phyloP scores from a whole-genome alignment of 2,888 invertebrate species.

The Brenthis ino region DNA sequence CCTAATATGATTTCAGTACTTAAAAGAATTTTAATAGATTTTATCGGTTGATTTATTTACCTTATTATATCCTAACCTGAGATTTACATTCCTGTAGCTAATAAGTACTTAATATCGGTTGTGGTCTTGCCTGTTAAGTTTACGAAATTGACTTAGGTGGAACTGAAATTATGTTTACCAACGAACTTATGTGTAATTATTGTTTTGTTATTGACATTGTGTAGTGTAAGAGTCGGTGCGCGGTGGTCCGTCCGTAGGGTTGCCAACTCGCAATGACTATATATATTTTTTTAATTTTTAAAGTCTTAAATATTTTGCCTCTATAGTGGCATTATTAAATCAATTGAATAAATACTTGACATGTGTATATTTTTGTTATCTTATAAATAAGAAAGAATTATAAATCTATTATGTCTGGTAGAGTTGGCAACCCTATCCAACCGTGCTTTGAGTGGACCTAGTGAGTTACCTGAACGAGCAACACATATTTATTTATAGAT shows the following conservation, averaged over 20 bases:
- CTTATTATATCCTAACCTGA: constrained; percentile 28
- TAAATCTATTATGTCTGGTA: neutral
- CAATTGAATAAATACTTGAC: neutral
- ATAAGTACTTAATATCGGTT: constrained; percentile 83
- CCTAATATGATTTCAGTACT: constrained; percentile 21
- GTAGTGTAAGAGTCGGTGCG: constrained; percentile 57
- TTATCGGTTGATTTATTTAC: constrained; percentile 21
- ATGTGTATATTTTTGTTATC: constrained; percentile 6
- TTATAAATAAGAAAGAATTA: neutral
- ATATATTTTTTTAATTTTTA: neutral
- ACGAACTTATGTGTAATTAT: constrained; percentile 67
- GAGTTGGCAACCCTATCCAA: constrained; percentile 45
- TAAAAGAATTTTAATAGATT: constrained; percentile 18
- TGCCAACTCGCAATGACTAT: neutral
- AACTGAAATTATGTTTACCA: constrained; percentile 81
- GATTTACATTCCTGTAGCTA: constrained; percentile 75
- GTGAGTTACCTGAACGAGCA: constrained; percentile 79
- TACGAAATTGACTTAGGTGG: constrained; percentile 76
- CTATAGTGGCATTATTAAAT: neutral
- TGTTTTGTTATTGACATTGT: constrained; percentile 71
- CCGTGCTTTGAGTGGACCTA: constrained; percentile 60
- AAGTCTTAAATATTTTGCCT: neutral
- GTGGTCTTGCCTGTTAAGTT: constrained; percentile 84
- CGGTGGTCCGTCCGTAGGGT: constrained; percentile 58
- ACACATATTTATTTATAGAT: constrained; percentile 76